Evolutionary conservation across 2,797 vertebrate species (phyloP), one percentile per base, ranked within the genome.

Genomic region (Coregonus sp.): DNA sequence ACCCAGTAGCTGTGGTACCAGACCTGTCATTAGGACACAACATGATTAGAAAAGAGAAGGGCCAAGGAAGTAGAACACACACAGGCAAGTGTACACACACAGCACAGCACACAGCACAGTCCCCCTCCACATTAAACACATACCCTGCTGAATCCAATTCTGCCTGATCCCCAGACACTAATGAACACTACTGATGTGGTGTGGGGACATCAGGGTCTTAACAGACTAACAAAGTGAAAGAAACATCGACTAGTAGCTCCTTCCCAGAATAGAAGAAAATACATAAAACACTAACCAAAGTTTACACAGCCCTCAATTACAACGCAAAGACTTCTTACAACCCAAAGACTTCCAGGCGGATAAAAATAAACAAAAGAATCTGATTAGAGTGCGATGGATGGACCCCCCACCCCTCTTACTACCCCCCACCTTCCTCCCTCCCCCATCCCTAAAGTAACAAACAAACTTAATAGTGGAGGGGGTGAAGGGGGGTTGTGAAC

Each of bases 1-100:
- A 94, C 98, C 98, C 94, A 98, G 92, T 90, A 98, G 94, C 92
- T 98, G 98, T 6, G 97, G 97, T 92, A 96, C 89, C 76, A 97
- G 94, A 91, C 97, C 97, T 99, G 92, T 90, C 94, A 95, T 95
- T 95, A 94, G 91, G 84, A 93, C 86, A 91, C 86, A 86, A 93
- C 89, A 93, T 90, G 91, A 95, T 93, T 89, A 91, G 93, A 93
- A 94, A 94, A 91, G 89, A 84, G 80, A 89, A 86, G 88, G 88
- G 91, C 88, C 86, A 87, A 86, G 88, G 90, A 82, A 92, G 88
- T 86, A 83, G 83, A 83, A 82, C 86, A 85, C 89, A 88, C 90
- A 82, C 63, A 2, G 31, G 15, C 35, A 6, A n/a, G 14, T 51
- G 69, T 40, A 89, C 85, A 80, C 71, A 86, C 85, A 77, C 59